A percentile compares a stretch with the other conserved stretches of the same genome.
phyloP scores from a whole-genome alignment of 2,888 invertebrate genomes.

The Drosophila antonietae region DNA sequence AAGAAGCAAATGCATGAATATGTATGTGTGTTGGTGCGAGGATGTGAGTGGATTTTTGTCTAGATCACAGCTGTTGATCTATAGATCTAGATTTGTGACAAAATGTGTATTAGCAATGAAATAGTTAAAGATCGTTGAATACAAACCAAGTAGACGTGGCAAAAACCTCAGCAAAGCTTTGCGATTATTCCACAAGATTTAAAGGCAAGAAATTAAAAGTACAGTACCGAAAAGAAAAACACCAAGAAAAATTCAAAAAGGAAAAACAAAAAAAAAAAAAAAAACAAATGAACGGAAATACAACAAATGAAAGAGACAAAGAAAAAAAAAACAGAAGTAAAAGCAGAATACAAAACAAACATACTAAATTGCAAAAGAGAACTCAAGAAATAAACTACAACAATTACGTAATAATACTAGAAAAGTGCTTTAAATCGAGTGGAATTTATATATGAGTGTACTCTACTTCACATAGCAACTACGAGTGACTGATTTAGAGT shows the following conservation, averaged over 20 bases:
- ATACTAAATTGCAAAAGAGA: neutral
- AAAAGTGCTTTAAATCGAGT: conserved; percentile 5
- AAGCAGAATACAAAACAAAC: neutral
- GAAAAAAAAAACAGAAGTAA: neutral
- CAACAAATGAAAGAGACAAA: no score
- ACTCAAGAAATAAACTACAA: conserved; percentile 3
- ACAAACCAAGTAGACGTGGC: conserved; percentile 84
- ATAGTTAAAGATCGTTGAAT: conserved; percentile 54
- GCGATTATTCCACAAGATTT: conserved; percentile 57
- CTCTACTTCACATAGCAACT: neutral
- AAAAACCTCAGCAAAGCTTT: conserved; percentile 84
- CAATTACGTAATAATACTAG: neutral
- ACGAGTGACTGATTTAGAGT: neutral
- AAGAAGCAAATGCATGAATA: neutral
- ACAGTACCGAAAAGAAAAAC: conserved; percentile 47
- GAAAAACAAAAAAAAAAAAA: conserved; percentile 2
- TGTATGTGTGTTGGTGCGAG: neutral
- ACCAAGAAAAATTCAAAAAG: conserved; percentile 38
- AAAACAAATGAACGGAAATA: conserved; percentile 8
- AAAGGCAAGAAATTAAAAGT: conserved; percentile 34
- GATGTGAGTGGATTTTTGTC: neutral
- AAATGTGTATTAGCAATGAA: conserved; percentile 6
- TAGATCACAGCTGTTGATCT: neutral
- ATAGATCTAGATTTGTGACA: conserved; percentile 1
- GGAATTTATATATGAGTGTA: neutral